phyloP scores from a whole-genome alignment of 2,113 vertebrate species.

The Protobothrops flavoviridis region DNA sequence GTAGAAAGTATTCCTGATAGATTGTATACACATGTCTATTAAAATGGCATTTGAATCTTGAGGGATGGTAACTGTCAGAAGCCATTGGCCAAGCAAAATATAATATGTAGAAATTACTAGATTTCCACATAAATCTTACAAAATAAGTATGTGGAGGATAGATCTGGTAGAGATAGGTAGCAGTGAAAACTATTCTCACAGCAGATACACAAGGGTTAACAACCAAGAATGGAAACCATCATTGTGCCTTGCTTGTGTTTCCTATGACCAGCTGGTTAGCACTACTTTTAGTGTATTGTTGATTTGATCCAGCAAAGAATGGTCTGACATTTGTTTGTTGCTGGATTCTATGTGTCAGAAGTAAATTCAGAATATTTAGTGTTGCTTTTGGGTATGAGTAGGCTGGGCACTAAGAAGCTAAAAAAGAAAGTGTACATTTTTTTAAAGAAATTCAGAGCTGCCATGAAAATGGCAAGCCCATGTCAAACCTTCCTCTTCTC shows the following conservation, averaged over 20 bases:
- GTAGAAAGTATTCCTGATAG: background rate
- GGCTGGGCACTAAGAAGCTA: background rate
- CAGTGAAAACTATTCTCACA: background rate
- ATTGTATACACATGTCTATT: background rate
- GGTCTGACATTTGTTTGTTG: background rate
- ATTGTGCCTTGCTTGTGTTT: background rate
- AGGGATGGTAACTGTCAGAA: background rate
- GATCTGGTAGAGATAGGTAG: background rate
- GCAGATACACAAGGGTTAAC: background rate
- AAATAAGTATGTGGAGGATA: background rate
- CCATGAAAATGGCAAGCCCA: background rate
- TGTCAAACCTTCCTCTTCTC: background rate
- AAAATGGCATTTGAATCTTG: background rate
- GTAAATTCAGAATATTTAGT: background rate
- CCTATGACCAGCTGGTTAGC: background rate
- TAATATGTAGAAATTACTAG: background rate
- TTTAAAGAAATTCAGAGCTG: background rate
- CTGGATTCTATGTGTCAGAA: background rate
- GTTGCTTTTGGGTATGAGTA: background rate
- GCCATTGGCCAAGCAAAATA: background rate
- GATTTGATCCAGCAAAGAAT: background rate
- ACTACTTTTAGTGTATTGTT: background rate
- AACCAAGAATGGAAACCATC: background rate
- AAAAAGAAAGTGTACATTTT: background rate
- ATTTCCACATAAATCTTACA: background rate